These are phyloP conservation scores for Sus scrofa DNA, from an alignment of 2,113 vertebrate genomes.

Conservation along the genomic window DNA sequence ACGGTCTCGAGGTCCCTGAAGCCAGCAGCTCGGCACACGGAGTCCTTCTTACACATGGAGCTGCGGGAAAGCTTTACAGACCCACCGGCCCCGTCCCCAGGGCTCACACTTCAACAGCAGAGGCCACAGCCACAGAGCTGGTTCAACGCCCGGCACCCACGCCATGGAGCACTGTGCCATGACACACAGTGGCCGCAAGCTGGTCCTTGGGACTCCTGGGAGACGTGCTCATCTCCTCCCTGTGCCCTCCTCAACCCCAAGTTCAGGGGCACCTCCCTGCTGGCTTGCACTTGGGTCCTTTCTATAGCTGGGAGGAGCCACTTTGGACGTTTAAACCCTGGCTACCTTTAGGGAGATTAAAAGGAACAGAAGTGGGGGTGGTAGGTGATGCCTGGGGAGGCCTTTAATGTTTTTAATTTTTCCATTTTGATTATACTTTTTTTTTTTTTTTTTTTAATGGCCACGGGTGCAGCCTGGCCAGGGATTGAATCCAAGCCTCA, in stretches of 20 bases:
- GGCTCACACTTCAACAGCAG: neutral
- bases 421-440: neutral
- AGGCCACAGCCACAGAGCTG: accelerated
- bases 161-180: accelerated
- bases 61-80: neutral
- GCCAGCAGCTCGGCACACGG: neutral
- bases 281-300: too few species aligned
- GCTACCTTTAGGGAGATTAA: neutral
- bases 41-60: neutral
- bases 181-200: accelerated
- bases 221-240: neutral
- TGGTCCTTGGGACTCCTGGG: neutral
- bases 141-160: accelerated
- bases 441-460: too few species aligned
- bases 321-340: neutral
- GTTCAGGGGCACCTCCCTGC: neutral
- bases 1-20: neutral
- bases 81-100: too few species aligned
- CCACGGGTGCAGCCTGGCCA: too few species aligned
- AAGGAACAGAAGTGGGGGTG: neutral
- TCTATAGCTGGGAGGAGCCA: neutral
- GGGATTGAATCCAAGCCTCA: too few species aligned
- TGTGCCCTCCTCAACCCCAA: neutral
- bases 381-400: neutral
- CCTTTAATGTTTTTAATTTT: neutral